Evolutionary conservation across 2,797 vertebrate species (phyloP).

Genomic region (Falco berigora): DNA sequence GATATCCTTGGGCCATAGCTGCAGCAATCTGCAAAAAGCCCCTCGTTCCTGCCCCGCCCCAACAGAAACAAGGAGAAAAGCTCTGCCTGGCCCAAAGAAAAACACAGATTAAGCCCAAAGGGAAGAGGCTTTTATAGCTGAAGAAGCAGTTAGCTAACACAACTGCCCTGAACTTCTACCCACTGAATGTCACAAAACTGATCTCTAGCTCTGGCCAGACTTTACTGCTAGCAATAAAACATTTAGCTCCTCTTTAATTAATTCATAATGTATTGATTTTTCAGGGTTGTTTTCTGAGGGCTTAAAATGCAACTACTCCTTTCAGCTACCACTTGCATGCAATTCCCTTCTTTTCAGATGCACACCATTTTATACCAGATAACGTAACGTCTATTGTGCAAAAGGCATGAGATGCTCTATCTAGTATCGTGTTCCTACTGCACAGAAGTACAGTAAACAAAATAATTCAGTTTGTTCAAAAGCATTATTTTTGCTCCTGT

Average conservation of each 20-base stretch:
- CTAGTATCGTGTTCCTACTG: neutral
- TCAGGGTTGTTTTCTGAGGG: neutral
- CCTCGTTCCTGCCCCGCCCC: neutral
- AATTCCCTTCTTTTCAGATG: neutral
- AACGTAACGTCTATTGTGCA: neutral
- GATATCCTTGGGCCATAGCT: neutral
- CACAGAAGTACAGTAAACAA: neutral
- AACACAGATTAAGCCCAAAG: neutral
- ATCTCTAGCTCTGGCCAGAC: neutral
- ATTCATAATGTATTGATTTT: neutral
- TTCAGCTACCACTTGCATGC: neutral
- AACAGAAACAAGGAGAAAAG: neutral
- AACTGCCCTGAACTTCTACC: neutral
- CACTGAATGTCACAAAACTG: neutral
- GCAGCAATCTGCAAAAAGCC: neutral
- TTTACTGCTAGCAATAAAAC: conserved; percentile 11
- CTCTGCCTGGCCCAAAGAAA: neutral
- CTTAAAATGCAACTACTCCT: neutral
- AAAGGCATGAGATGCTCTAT: neutral
- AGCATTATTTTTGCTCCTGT: neutral
- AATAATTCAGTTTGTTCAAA: neutral
- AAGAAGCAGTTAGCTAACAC: neutral
- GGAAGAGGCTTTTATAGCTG: neutral
- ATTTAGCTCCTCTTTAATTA: neutral
- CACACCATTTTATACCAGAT: neutral